phyloP scores from a whole-genome alignment of 2,113 vertebrate genomes.

The Apistogramma diplotaenia region DNA sequence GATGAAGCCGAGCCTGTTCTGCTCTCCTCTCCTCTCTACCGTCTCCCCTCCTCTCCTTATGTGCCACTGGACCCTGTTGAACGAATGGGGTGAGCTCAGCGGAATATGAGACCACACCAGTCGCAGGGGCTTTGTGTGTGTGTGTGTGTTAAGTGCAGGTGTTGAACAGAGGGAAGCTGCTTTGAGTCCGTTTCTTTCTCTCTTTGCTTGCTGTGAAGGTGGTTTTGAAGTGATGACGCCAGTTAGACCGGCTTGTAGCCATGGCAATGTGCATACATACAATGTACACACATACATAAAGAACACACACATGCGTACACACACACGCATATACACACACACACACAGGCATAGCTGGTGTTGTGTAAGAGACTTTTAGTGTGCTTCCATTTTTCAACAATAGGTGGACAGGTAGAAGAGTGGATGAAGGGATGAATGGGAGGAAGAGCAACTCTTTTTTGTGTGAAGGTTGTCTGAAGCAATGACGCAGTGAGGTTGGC shows the following conservation, averaged over 20 bases:
- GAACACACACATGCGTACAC: conserved; percentile 3
- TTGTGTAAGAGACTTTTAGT: conserved; percentile 27
- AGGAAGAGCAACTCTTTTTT: conserved; percentile 33
- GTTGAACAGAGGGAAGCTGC: conserved; percentile 39
- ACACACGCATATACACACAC: background rate
- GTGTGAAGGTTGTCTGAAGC: conserved; percentile 64
- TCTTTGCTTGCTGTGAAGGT: conserved; percentile 66
- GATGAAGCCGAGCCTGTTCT: conserved; percentile 29
- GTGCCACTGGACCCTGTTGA: conserved; percentile 50
- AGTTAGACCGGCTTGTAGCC: conserved; percentile 43
- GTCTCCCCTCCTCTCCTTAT: conserved; percentile 17
- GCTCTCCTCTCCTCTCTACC: conserved; percentile 11
- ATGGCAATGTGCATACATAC: conserved; percentile 65
- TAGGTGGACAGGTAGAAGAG: conserved; percentile 38
- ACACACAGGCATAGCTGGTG: background rate
- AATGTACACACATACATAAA: conserved; percentile 31
- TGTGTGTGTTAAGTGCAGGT: conserved; percentile 27
- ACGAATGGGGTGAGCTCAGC: conserved; percentile 52
- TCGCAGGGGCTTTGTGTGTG: conserved; percentile 1
- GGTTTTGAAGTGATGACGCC: conserved; percentile 73
- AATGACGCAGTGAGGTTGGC: conserved; percentile 70
- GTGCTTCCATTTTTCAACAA: conserved; percentile 35
- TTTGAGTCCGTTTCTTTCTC: conserved; percentile 51
- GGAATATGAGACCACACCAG: conserved; percentile 60
- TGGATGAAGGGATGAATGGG: conserved; percentile 43